Evolutionary conservation across 1,140 invertebrate species (phyloP).

Genomic region (Agrilus planipennis): DNA sequence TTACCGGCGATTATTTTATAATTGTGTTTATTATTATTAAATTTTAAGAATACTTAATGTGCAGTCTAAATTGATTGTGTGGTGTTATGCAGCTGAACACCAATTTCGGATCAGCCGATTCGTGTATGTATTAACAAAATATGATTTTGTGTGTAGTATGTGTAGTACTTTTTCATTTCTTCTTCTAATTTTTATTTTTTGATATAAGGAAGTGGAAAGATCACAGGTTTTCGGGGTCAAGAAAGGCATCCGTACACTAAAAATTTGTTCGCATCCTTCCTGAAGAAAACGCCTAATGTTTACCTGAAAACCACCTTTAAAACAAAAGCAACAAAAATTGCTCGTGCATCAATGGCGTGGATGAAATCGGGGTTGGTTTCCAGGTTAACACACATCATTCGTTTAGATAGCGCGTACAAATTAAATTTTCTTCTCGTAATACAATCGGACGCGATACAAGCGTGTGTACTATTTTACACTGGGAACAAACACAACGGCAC

Average conservation of each 20-base stretch:
- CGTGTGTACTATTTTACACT: no score
- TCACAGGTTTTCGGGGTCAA: conserved; percentile 32
- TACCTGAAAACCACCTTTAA: background rate
- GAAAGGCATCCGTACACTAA: no score
- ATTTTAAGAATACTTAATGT: conserved; percentile 34
- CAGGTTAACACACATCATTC: no score
- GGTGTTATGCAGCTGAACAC: conserved; percentile 24
- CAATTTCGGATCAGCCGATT: conserved; percentile 4
- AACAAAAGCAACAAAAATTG: background rate
- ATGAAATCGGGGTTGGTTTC: no score
- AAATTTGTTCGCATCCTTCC: no score
- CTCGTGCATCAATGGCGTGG: no score
- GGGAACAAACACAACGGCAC: no score
- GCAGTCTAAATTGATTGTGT: conserved; percentile 37
- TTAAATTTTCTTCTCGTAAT: no score
- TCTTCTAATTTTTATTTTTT: no score
- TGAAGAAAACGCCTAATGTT: background rate
- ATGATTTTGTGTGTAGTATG: conserved; percentile 29
- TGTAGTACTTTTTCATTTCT: no score
- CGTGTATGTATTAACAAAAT: conserved; percentile 17
- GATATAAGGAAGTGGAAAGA: conserved; percentile 32
- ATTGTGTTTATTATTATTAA: conserved; percentile 25
- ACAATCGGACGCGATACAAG: no score
- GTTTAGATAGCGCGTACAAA: no score
- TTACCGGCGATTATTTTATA: conserved; percentile 10